A percentile compares a stretch with the other conserved stretches of the same genome.
phyloP scores from a whole-genome alignment of 1,140 invertebrate genomes.

The Lamellibrachia luymesi region DNA sequence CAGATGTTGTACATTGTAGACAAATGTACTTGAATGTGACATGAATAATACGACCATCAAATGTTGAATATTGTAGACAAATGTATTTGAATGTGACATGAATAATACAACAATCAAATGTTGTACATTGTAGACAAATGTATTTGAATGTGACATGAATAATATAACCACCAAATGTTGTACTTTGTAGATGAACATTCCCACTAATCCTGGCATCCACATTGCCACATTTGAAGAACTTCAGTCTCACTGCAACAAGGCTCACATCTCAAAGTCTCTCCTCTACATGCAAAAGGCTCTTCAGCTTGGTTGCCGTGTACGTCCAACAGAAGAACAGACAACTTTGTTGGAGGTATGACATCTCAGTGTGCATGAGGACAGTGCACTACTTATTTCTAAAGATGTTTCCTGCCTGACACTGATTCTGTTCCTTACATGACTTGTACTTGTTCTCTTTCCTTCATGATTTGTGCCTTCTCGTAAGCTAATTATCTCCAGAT shows the following conservation, averaged over 20 bases:
- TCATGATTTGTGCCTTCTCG: too few relatives aligned
- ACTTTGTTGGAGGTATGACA: conserved; percentile 41
- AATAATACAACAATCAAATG: background rate
- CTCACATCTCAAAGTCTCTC: conserved; percentile 45
- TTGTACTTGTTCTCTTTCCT: too few relatives aligned
- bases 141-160: background rate
- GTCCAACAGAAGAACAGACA: conserved; percentile 39
- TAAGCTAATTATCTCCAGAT: too few relatives aligned
- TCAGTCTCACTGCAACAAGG: conserved; percentile 40
- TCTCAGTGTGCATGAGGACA: background rate
- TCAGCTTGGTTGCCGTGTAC: conserved; percentile 31
- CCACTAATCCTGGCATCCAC: background rate
- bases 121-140: background rate
- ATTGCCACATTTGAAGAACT: conserved; percentile 41
- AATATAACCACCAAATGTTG: background rate
- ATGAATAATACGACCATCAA: too few relatives aligned
- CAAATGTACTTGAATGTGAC: too few relatives aligned
- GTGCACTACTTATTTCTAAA: too few relatives aligned
- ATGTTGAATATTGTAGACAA: too few relatives aligned
- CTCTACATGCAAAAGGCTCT: conserved; percentile 48
- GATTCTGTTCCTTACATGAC: too few relatives aligned
- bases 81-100: background rate
- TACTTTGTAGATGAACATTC: background rate
- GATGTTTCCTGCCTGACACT: too few relatives aligned
- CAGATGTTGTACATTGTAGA: too few relatives aligned